Evolutionary conservation across 2,113 vertebrate genomes (phyloP), one percentile per base, ranked within the genome.

Genomic region (Sturnus vulgaris): DNA sequence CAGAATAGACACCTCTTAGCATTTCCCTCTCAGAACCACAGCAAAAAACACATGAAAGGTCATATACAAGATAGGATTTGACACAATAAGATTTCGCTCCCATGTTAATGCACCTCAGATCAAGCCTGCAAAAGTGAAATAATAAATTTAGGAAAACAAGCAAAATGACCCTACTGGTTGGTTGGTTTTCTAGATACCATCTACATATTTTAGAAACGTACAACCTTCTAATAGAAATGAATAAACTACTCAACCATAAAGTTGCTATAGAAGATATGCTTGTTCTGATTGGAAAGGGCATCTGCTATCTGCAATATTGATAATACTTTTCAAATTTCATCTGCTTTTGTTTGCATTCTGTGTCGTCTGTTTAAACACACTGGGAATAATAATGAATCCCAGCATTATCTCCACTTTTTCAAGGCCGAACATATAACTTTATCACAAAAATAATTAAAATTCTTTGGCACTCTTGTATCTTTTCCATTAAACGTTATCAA

Each of bases 321-420:
- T 99, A 99, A 99, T 99, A 99, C 99, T 99, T 99, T 99, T 99
- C 99, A 99, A 99, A 99, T 99, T 99, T 99, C 99, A 99, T 99
- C 99, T 99, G 99, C 99, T 99, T 99, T 99, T 99, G 99, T 99
- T 99, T 99, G 99, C 99, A 98, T 99, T 99, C 98, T 98, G 98
- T 98, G 98, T 99, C 98, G 98, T 99, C 99, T 99, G 99, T 99
- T 99, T 99, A 99, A 99, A 99, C 99, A 99, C 98, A 99, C 98
- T 97, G 98, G 98, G 99, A 99, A 99, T 99, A 99, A 99, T 99
- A 99, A 99, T 99, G 99, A 99, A 98, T 98, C 98, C 98, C 99
- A 97, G 99, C 99, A 99, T 99, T 99, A 99, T 99, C 99, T 99
- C 98, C 98, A 99, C 98, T 99, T 99, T 98, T 99, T 99, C 98